Evolutionary conservation across 1,140 invertebrate species (phyloP).

Genomic region (Drosophila sechellia): DNA sequence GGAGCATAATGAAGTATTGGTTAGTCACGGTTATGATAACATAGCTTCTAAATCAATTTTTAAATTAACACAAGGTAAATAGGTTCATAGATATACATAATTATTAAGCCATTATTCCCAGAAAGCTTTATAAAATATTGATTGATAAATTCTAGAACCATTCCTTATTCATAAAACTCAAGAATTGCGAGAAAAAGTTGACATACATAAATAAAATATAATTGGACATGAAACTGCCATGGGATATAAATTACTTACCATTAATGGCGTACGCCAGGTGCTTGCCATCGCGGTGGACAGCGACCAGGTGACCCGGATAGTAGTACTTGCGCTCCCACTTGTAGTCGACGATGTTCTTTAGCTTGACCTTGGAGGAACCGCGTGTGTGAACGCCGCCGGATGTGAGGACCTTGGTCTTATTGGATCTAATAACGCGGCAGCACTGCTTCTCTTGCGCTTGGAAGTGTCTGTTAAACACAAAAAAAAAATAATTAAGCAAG

Average conservation of each 20-base stretch:
- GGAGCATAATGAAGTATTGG: neutral
- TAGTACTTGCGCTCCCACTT: constrained; percentile 95
- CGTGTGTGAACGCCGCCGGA: constrained; percentile 89
- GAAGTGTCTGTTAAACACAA: constrained; percentile 84
- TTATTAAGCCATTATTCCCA: too few relatives aligned
- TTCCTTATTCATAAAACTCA: too few relatives aligned
- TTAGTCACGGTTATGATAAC: neutral
- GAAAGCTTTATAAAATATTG: too few relatives aligned
- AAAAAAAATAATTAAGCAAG: neutral
- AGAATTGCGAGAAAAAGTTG: neutral
- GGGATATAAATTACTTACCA: constrained; percentile 86
- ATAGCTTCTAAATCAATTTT: too few relatives aligned
- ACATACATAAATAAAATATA: neutral
- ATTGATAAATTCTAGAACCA: too few relatives aligned
- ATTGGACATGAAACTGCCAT: neutral
- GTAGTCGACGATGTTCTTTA: constrained; percentile 96
- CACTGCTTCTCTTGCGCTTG: constrained; percentile 89
- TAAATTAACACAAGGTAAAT: too few relatives aligned
- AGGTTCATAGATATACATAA: too few relatives aligned
- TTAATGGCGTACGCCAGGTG: constrained; percentile 96
- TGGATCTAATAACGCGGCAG: constrained; percentile 88
- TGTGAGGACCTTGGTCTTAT: constrained; percentile 89
- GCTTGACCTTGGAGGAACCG: constrained; percentile 94
- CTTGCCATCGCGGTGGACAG: constrained; percentile 93
- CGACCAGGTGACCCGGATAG: constrained; percentile 94